phyloP scores from a whole-genome alignment of 2,797 vertebrate genomes.

The Helostoma temminkii region DNA sequence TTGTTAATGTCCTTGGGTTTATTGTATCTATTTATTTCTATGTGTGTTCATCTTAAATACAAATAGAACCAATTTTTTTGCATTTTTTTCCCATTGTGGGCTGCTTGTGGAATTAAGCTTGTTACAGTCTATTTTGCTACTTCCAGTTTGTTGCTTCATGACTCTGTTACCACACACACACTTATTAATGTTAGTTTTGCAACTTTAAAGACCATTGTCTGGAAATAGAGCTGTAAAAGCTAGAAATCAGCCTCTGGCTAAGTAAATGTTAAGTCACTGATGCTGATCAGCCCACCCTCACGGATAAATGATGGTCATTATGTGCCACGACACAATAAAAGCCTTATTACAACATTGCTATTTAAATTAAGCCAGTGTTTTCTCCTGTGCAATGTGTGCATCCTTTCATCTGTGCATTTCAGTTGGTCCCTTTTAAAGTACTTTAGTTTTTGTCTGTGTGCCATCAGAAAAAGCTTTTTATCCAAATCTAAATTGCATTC shows the following conservation, averaged over 20 bases:
- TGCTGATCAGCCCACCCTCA: too few relatives aligned
- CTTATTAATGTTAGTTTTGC: too few relatives aligned
- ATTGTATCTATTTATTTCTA: too few relatives aligned
- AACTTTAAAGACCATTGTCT: too few relatives aligned
- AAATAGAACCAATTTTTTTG: too few relatives aligned
- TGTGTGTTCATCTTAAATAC: not conserved
- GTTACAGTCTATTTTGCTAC: not conserved
- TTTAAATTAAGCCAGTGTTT: conserved; percentile 8
- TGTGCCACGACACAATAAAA: conserved; percentile 18
- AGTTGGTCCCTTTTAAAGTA: too few relatives aligned
- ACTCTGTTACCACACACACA: too few relatives aligned
- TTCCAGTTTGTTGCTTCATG: too few relatives aligned
- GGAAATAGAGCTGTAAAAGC: conserved; percentile 23
- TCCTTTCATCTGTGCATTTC: not conserved
- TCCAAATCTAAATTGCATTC: conserved; percentile 18
- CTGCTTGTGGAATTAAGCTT: too few relatives aligned
- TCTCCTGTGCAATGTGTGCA: not conserved
- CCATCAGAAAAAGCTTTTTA: conserved; percentile 10
- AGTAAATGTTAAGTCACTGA: too few relatives aligned
- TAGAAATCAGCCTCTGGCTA: too few relatives aligned
- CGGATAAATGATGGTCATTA: conserved; percentile 34
- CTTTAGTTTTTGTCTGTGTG: conserved; percentile 2
- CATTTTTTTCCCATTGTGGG: conserved; percentile 7
- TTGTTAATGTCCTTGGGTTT: too few relatives aligned
- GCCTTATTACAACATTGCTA: not conserved